These are phyloP conservation scores for Pelosia muscerda DNA, from an alignment of 2,888 invertebrate genomes.

Conservation along the genomic window DNA sequence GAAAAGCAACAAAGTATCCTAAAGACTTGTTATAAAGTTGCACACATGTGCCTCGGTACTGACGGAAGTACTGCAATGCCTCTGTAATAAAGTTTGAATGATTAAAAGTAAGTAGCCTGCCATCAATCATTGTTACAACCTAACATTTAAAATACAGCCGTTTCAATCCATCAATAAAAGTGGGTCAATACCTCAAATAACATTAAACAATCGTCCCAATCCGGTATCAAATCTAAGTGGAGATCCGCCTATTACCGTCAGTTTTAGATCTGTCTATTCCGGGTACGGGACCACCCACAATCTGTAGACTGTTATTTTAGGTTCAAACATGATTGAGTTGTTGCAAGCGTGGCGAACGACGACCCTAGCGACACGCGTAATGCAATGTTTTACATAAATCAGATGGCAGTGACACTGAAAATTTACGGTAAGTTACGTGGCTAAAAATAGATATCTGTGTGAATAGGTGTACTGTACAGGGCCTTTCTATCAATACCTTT, in stretches of 20 bases:
- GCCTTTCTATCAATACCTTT: no score
- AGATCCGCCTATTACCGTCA: constrained; percentile 69
- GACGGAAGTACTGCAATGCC: not conserved
- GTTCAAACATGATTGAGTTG: constrained; percentile 82
- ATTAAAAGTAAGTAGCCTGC: constrained; percentile 14
- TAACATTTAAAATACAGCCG: constrained; percentile 6
- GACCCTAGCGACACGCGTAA: constrained; percentile 73
- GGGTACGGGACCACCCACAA: constrained; percentile 73
- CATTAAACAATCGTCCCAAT: constrained; percentile 56
- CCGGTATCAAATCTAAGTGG: constrained; percentile 55
- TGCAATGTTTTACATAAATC: constrained; percentile 73
- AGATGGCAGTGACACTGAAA: constrained; percentile 40
- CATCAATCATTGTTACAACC: constrained; percentile 27
- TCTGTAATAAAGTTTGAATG: constrained; percentile 2
- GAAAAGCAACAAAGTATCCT: not conserved
- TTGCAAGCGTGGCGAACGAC: constrained; percentile 71
- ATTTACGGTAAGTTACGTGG: constrained; percentile 26
- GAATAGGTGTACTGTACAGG: no score
- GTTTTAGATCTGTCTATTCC: constrained; percentile 74
- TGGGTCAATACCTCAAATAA: constrained; percentile 47
- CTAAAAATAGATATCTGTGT: constrained; percentile 32
- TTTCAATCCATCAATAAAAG: constrained; percentile 44
- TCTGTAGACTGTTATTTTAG: constrained; percentile 78
- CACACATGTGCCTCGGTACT: not conserved
- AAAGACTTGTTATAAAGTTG: not conserved